A percentile compares a stretch with the other conserved stretches of the same genome.
Conservation (phyloP, 2,113 vertebrate genomes). For the Monopterus albus region DNA sequence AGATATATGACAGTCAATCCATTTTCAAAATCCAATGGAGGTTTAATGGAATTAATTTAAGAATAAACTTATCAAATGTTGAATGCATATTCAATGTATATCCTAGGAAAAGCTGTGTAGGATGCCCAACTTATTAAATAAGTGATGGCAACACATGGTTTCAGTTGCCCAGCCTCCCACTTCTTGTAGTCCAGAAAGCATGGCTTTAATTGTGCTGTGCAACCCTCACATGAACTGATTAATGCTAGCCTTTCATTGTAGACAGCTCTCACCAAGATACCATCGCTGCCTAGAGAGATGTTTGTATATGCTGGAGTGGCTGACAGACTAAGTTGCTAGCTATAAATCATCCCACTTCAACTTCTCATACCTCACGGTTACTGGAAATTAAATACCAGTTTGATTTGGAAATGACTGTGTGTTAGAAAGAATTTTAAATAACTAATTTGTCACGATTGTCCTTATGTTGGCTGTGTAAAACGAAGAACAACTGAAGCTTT, state of each 20-base stretch:
- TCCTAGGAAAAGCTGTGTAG: background rate
- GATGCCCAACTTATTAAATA: conserved; percentile 45
- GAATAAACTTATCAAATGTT: conserved; percentile 14
- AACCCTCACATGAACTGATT: conserved; percentile 76
- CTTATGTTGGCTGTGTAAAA: background rate
- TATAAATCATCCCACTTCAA: conserved; percentile 69
- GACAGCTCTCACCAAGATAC: conserved; percentile 75
- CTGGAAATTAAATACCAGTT: conserved; percentile 21
- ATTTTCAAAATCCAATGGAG: conserved; percentile 5
- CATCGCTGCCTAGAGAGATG: conserved; percentile 71
- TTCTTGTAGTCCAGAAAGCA: conserved; percentile 64
- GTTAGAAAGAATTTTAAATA: background rate
- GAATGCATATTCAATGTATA: background rate
- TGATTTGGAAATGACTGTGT: conserved; percentile 12
- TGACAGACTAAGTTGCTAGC: conserved; percentile 54
- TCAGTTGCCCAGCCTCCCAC: conserved; percentile 26
- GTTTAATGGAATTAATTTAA: conserved; percentile 11
- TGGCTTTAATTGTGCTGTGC: conserved; percentile 67
- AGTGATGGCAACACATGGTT: conserved; percentile 74
- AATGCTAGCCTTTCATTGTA: conserved; percentile 75
- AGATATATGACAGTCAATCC: conserved; percentile 5
- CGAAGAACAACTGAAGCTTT: conserved; percentile 5
- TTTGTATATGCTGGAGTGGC: conserved; percentile 53
- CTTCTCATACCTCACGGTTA: conserved; percentile 15
- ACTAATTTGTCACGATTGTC: background rate